phyloP scores from a whole-genome alignment of 2,797 vertebrate species.

The Tinamus major region DNA sequence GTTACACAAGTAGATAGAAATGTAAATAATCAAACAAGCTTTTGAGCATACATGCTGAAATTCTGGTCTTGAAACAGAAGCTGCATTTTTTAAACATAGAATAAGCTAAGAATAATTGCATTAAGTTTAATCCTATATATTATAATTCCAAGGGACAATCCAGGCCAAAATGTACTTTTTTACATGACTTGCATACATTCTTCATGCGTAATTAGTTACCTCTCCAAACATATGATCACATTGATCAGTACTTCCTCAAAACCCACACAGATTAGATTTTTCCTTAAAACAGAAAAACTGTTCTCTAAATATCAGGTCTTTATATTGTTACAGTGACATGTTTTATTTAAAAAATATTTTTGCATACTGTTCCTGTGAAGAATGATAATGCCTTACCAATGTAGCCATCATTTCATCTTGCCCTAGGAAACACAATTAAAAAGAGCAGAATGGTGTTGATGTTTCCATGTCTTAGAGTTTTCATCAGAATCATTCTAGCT shows the following conservation, averaged over 20 bases:
- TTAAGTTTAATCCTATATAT: neutral
- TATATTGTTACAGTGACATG: neutral
- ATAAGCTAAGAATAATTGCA: neutral
- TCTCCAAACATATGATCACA: neutral
- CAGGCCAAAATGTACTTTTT: neutral
- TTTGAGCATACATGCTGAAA: neutral
- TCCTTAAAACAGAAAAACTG: neutral
- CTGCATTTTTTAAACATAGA: neutral
- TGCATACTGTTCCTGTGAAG: neutral
- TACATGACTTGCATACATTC: neutral
- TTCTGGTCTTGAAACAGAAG: neutral
- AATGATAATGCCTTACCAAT: neutral
- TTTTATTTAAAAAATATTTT: neutral
- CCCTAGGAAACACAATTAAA: neutral
- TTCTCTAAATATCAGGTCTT: neutral
- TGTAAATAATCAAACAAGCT: neutral
- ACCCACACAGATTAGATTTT: neutral
- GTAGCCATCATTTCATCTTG: neutral
- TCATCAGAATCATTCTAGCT: neutral
- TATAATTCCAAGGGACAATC: neutral
- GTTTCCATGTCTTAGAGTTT: neutral
- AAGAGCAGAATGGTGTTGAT: neutral
- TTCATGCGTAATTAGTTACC: neutral
- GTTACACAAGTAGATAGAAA: neutral
- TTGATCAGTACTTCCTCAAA: neutral